Base-by-base conservation (phyloP, 1,140 invertebrate genomes). In the Dendrolimus punctatus region DNA sequence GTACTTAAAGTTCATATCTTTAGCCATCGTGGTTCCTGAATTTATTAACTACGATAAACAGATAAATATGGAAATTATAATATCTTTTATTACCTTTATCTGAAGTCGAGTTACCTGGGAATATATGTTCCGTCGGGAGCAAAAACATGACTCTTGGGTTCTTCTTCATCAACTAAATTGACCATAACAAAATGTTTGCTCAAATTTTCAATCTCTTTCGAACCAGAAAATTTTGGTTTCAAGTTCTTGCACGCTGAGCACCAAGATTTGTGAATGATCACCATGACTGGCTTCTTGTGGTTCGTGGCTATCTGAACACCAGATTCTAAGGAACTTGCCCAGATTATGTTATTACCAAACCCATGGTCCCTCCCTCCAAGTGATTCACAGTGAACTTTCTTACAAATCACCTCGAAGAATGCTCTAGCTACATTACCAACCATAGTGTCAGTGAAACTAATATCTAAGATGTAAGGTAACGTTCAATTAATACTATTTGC, bases 231-330 rank as follows among this genome's bases (percentile, higher is more conserved):
- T 56, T 89, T 88, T 0, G 90, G 89, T 63, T 89, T 90, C 53
- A 92, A 74, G 75, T 89, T 88, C 79, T 89, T 89, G 70, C 90
- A 92, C 7, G 90, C 90, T 6, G 88, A 85, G 74, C 90, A 92
- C 90, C 90, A 91, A 2, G 89, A 88, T 64, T 91, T 91, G 71
- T 92, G 90, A 37, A 91, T 90, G 6, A 92, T 82, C 4, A 91
- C 68, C 90, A 91, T 90, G 0, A 91, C 50, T 7, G 90, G 90
- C 60, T 89, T 91, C 40, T 86, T 82, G 40, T 87, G 84, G 55
- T 73, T 58, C 2, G 59, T 63, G 1, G 80, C 80, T 54, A 85
- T 81, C 53, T 80, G 65, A 40, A 88, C 56, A 6, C 89, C 91
- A 6, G 89, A 87, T 36, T 89, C 85, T 45, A 91, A 64, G 0